Conservation (phyloP, 2,113 vertebrate genomes). For the Diadophis punctatus region DNA sequence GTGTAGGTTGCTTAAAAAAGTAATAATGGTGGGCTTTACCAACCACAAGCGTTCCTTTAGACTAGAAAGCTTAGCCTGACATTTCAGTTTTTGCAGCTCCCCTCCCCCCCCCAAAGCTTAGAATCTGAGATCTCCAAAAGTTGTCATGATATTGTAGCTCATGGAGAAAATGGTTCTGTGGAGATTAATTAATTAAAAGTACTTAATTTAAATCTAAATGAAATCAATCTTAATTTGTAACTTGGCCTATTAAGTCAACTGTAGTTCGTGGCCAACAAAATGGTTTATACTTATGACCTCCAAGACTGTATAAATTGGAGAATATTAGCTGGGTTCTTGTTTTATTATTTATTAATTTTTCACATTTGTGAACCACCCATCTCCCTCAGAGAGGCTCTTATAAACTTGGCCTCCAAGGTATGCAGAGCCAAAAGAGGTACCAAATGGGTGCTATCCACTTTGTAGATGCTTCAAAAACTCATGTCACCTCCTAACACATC, state of each 20-base stretch:
- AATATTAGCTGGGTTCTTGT: background rate
- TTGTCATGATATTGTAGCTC: background rate
- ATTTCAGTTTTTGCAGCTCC: background rate
- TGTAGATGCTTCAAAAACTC: background rate
- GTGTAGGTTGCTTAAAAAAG: no score
- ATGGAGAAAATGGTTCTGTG: background rate
- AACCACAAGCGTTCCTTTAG: background rate
- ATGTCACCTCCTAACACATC: background rate
- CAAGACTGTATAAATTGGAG: background rate
- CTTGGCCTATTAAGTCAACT: background rate
- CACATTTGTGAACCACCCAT: background rate
- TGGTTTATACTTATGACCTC: background rate
- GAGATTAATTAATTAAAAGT: background rate
- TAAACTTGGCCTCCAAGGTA: background rate
- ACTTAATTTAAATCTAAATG: background rate
- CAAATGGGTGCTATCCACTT: background rate
- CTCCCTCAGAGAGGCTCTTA: background rate
- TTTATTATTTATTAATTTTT: background rate
- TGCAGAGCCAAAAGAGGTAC: background rate
- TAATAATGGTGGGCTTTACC: background rate
- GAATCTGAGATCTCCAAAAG: background rate
- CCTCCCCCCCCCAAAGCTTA: background rate
- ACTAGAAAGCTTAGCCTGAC: background rate
- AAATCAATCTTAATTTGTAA: background rate
- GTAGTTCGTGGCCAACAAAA: background rate